A percentile compares a stretch with the other conserved stretches of the same genome.
Evolutionary conservation across 2,113 vertebrate genomes (phyloP).

Genomic region (Lanius collurio): DNA sequence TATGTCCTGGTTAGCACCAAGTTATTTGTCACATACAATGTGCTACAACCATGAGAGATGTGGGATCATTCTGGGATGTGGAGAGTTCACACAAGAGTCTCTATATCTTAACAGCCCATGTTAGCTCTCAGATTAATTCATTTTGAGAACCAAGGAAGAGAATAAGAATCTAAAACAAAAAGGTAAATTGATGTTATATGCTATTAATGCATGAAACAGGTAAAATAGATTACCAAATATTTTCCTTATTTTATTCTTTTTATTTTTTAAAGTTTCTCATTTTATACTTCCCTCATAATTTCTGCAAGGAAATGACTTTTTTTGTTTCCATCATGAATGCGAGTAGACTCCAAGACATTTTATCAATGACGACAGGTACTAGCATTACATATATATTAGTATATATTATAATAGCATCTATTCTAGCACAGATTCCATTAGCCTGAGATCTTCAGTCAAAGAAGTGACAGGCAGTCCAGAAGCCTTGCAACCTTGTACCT

Average conservation of each 20-base stretch:
- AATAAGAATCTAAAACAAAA: not conserved
- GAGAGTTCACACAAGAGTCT: not conserved
- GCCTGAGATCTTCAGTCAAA: not conserved
- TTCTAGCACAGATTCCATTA: not conserved
- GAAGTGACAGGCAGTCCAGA: not conserved
- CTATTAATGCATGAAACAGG: not conserved
- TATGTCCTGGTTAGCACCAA: not conserved
- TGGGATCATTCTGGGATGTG: not conserved
- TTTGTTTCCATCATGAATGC: not conserved
- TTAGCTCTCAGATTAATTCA: not conserved
- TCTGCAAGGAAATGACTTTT: not conserved
- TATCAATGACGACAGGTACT: not conserved
- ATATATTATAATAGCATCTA: not conserved
- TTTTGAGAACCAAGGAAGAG: not conserved
- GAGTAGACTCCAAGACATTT: not conserved
- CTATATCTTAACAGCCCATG: not conserved
- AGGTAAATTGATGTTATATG: not conserved
- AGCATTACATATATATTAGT: not conserved
- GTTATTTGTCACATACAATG: not conserved
- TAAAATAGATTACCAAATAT: not conserved
- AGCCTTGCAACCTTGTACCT: not conserved
- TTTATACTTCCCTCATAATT: constrained; percentile 1
- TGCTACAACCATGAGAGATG: not conserved
- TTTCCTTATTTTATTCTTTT: not conserved
- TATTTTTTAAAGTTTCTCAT: not conserved